Conservation (phyloP, 2,888 invertebrate genomes). For the Thalpophila matura region DNA sequence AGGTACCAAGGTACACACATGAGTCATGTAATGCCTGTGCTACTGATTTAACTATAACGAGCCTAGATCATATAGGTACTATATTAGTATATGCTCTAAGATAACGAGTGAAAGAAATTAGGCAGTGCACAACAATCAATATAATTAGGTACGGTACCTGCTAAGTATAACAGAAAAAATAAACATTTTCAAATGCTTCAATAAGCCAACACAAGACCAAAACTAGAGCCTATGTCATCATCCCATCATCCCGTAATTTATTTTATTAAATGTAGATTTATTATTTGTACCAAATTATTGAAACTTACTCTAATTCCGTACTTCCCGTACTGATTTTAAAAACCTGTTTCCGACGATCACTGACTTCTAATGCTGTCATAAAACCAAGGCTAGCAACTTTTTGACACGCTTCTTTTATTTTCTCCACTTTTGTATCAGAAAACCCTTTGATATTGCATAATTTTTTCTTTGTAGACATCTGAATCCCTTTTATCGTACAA, state of each 20-base stretch:
- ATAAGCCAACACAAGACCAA: background rate
- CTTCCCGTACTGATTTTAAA: conserved; percentile 93
- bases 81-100: too few species aligned
- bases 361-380: conserved; percentile 94
- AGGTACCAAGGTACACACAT: too few species aligned
- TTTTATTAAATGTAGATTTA: background rate
- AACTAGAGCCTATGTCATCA: background rate
- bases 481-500: conserved; percentile 95
- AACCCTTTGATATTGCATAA: conserved; percentile 94
- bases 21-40: conserved; percentile 7
- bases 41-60: background rate
- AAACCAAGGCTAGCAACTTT: conserved; percentile 93
- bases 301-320: conserved; percentile 93
- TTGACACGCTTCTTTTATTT: conserved; percentile 94
- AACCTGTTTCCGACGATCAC: conserved; percentile 93
- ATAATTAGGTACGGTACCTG: too few species aligned
- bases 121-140: too few species aligned
- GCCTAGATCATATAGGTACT: too few species aligned
- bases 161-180: too few species aligned
- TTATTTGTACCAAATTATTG: background rate
- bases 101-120: background rate
- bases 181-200: too few species aligned
- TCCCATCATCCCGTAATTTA: background rate
- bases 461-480: conserved; percentile 95
- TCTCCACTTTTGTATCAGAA: conserved; percentile 94